phyloP scores from a whole-genome alignment of 2,888 invertebrate genomes.

The Oxytorus armatus region DNA sequence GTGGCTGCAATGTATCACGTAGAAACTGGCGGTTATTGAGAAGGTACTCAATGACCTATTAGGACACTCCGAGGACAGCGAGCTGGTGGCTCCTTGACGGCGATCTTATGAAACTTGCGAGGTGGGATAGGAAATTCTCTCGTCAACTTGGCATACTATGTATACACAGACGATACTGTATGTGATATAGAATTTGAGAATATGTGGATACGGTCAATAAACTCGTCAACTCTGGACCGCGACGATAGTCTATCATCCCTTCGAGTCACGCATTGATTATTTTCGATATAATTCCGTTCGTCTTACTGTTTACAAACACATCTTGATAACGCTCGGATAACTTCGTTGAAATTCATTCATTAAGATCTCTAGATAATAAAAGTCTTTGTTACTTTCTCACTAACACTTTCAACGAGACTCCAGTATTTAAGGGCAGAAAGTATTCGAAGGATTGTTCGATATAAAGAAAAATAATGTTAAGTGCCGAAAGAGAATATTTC shows the following conservation, averaged over 20 bases:
- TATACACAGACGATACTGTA: conserved; percentile 42
- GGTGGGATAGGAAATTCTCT: too few relatives aligned
- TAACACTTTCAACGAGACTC: too few relatives aligned
- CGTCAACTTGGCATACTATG: conserved; percentile 26
- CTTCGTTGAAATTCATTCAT: too few relatives aligned
- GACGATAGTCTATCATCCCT: conserved; percentile 71
- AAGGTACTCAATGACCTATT: conserved; percentile 70
- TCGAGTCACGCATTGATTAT: conserved; percentile 48
- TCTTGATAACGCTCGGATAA: conserved; percentile 2
- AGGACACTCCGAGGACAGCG: conserved; percentile 68
- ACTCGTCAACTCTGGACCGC: conserved; percentile 71
- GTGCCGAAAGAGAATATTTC: conserved; percentile 25
- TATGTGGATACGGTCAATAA: conserved; percentile 68
- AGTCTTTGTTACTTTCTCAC: too few relatives aligned
- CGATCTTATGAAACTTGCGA: conserved; percentile 66
- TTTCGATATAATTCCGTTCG: conserved; percentile 45
- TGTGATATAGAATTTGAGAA: conserved; percentile 30
- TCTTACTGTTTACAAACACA: neutral
- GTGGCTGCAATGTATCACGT: conserved; percentile 67
- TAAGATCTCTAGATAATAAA: neutral
- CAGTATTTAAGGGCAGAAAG: neutral
- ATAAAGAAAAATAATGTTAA: conserved; percentile 47
- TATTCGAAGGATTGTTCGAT: neutral
- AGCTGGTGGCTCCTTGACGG: conserved; percentile 62
- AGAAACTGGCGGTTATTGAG: conserved; percentile 66